Conservation (phyloP, 2,888 invertebrate species). For the Blomia tropicalis region DNA sequence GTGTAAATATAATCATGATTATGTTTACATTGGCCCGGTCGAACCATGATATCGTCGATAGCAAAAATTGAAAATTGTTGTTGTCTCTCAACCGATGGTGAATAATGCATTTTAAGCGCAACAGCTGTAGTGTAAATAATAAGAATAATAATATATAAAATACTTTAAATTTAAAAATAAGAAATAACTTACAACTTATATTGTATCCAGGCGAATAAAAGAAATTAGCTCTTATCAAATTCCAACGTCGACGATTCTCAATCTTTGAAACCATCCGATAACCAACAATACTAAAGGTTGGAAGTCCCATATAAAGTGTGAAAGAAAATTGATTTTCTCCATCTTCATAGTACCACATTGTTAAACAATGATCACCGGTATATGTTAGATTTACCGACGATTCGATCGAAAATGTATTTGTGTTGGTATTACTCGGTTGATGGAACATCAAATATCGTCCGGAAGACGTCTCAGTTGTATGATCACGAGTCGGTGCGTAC, state of each 20-base stretch:
- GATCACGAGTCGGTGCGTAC: neutral
- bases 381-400: neutral
- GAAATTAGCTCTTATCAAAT: neutral
- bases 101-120: neutral
- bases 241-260: neutral
- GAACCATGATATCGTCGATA: constrained; percentile 27
- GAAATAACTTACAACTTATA: neutral
- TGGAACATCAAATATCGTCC: constrained; percentile 12
- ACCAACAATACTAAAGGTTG: neutral
- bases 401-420: neutral
- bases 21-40: constrained; percentile 23
- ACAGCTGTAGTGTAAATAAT: neutral
- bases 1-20: constrained; percentile 11
- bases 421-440: neutral
- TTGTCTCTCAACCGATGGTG: neutral
- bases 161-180: neutral
- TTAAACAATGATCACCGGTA: neutral
- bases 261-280: neutral
- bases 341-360: constrained; percentile 15
- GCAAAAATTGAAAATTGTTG: constrained; percentile 27
- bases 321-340: constrained; percentile 2
- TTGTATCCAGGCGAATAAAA: neutral
- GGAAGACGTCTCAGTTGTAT: neutral
- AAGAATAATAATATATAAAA: neutral
- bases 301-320: neutral